Percentiles rank a stretch among this genome's conserved stretches.
These are phyloP conservation scores for Hoplostethus atlanticus DNA, from an alignment of 2,797 vertebrate genomes.

Conservation along the genomic window DNA sequence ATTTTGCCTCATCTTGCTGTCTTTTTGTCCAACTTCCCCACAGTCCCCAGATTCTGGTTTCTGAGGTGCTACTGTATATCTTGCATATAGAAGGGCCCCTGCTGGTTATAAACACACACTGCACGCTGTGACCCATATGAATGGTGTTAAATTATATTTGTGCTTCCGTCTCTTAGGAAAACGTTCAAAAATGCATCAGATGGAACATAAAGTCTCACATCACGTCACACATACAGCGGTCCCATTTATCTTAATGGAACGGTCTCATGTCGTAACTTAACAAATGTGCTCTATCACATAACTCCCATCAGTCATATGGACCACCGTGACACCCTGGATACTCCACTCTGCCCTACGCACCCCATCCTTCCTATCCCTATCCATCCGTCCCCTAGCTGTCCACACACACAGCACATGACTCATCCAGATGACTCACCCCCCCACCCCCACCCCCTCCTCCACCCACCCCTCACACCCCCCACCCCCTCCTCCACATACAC, in stretches of 20 bases:
- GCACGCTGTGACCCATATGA: constrained; percentile 32
- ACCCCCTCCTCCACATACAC: constrained; percentile 57
- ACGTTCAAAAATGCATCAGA: constrained; percentile 30
- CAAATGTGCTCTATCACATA: constrained; percentile 22
- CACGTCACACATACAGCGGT: constrained; percentile 13
- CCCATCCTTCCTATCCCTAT: constrained; percentile 57
- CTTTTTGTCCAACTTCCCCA: constrained; percentile 43
- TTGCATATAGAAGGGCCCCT: constrained; percentile 51
- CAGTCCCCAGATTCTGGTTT: constrained; percentile 33
- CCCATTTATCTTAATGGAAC: not conserved
- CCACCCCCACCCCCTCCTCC: constrained; percentile 13
- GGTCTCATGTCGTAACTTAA: constrained; percentile 10
- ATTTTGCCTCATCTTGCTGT: constrained; percentile 19
- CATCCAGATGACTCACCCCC: constrained; percentile 78
- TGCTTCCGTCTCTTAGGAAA: constrained; percentile 45
- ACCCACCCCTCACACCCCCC: constrained; percentile 33
- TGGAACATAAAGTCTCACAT: constrained; percentile 18
- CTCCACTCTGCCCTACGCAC: constrained; percentile 59
- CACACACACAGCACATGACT: constrained; percentile 84
- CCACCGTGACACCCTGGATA: constrained; percentile 48
- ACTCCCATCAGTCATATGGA: constrained; percentile 26
- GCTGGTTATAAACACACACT: constrained; percentile 49
- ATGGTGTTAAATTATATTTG: constrained; percentile 42
- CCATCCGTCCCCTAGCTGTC: constrained; percentile 71
- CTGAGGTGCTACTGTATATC: constrained; percentile 8